A percentile compares a stretch with the other conserved stretches of the same genome.
phyloP scores from a whole-genome alignment of 2,888 invertebrate genomes.

The Tetanocera ferruginea region DNA sequence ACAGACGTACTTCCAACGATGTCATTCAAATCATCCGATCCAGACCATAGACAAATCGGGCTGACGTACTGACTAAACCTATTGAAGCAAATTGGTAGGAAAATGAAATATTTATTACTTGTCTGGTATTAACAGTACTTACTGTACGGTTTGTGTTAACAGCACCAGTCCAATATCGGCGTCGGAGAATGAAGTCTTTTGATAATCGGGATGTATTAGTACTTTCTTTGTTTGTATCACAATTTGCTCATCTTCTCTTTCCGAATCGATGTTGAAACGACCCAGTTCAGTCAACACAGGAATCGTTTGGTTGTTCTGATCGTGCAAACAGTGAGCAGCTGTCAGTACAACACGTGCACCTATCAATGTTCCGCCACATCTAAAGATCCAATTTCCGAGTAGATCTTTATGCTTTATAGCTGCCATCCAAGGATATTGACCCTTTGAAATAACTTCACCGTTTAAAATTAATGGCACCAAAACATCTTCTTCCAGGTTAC shows the following conservation, averaged over 20 bases:
- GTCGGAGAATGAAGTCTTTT: conserved; percentile 52
- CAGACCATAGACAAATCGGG: conserved; percentile 52
- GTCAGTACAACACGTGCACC: background rate
- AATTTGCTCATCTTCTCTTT: background rate
- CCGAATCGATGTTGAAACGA: background rate
- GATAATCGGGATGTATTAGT: conserved; percentile 29
- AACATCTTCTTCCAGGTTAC: background rate
- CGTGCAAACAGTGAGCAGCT: conserved; percentile 16
- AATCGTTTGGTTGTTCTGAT: background rate
- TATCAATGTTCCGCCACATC: conserved; percentile 18
- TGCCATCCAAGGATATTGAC: conserved; percentile 20
- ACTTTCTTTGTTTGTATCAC: background rate
- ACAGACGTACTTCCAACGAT: conserved; percentile 66
- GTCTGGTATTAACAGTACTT: conserved; percentile 4
- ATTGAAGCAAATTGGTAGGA: background rate
- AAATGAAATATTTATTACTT: background rate
- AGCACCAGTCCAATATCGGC: conserved; percentile 69
- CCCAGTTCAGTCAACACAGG: background rate
- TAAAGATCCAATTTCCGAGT: background rate
- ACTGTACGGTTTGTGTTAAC: conserved; percentile 51
- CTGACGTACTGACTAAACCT: conserved; percentile 32
- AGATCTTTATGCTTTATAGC: background rate
- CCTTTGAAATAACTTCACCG: background rate
- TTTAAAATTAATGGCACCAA: background rate
- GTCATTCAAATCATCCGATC: conserved; percentile 49